Evolutionary conservation across 2,113 vertebrate species (phyloP).

Genomic region (Crotalus tigris): DNA sequence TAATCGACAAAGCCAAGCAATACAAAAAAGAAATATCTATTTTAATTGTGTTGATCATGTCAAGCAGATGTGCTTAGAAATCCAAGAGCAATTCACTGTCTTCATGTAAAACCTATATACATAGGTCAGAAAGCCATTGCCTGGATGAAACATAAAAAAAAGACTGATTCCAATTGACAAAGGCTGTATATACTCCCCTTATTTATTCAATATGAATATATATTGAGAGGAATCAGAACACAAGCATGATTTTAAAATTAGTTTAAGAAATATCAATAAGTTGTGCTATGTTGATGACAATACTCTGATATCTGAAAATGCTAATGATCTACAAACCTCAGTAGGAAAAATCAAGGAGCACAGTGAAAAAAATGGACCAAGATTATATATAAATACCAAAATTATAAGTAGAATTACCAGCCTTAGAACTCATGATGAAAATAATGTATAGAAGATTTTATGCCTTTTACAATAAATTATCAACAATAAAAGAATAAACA

Average conservation of each 20-base stretch:
- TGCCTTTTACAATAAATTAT: not conserved
- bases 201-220: not conserved
- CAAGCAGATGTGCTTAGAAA: not conserved
- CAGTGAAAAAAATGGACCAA: not conserved
- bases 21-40: not conserved
- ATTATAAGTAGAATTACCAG: not conserved
- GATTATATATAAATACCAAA: not conserved
- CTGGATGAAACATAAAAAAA: not conserved
- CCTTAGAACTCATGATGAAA: not conserved
- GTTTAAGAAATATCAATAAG: not conserved
- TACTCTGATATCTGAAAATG: not conserved
- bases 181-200: not conserved
- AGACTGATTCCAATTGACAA: not conserved
- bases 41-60: not conserved
- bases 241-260: not conserved
- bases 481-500: not conserved
- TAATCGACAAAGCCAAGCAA: not conserved
- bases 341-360: not conserved
- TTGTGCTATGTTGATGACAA: not conserved
- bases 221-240: not conserved
- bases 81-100: not conserved
- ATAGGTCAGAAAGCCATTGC: not conserved
- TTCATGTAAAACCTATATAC: not conserved
- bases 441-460: not conserved
- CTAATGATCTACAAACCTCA: not conserved